phyloP scores from a whole-genome alignment of 1,140 invertebrate genomes.

The Armadillidium nasatum region DNA sequence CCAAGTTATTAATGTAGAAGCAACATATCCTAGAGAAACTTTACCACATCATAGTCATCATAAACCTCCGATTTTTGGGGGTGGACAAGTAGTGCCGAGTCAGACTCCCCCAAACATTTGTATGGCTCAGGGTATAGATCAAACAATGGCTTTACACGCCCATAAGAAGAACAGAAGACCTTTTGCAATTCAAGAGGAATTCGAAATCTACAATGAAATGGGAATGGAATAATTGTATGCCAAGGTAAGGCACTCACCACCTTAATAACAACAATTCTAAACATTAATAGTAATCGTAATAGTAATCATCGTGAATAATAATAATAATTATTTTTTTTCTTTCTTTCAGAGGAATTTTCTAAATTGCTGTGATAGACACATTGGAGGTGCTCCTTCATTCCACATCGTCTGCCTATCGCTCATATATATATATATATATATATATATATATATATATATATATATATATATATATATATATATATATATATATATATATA shows the following conservation, averaged over 20 bases:
- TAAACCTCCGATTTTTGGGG: neutral
- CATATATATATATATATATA: neutral
- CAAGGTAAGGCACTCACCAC: neutral
- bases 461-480: slow-evolving; percentile 22
- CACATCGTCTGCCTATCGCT: too few relatives aligned
- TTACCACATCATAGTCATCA: neutral
- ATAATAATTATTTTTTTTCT: too few relatives aligned
- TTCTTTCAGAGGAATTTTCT: too few relatives aligned
- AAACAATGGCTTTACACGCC: slow-evolving; percentile 1
- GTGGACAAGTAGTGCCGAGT: neutral
- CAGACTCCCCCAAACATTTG: neutral
- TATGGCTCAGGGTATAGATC: neutral
- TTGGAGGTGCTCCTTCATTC: too few relatives aligned
- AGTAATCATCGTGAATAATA: too few relatives aligned
- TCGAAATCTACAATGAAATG: neutral
- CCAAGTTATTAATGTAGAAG: neutral
- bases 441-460: slow-evolving; percentile 22
- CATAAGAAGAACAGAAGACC: neutral
- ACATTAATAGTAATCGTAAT: too few relatives aligned
- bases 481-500: neutral
- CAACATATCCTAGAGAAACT: neutral
- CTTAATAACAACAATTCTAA: too few relatives aligned
- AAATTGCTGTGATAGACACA: too few relatives aligned
- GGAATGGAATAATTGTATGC: slow-evolving; percentile 9
- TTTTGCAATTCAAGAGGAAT: neutral